These are phyloP conservation scores for Rhabdomys pumilio DNA, from an alignment of 2,797 vertebrate genomes.

Conservation along the genomic window DNA sequence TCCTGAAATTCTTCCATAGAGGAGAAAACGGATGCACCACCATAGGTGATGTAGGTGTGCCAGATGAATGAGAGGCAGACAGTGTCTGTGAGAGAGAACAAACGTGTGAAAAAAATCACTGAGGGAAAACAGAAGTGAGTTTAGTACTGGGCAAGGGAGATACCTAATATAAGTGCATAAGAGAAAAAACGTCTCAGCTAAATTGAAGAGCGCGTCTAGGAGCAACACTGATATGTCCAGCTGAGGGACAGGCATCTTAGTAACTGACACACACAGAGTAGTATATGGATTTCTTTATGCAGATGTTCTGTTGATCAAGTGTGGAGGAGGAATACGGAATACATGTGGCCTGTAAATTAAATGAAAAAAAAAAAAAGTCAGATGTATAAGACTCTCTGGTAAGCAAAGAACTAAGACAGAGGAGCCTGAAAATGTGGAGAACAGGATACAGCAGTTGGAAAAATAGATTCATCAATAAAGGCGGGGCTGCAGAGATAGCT, in stretches of 20 bases:
- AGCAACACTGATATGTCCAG: neutral
- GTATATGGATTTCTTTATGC: neutral
- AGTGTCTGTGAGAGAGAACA: slow-evolving; percentile 3
- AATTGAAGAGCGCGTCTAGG: neutral
- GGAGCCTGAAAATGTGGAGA: neutral
- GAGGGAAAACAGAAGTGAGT: neutral
- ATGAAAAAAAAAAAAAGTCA: neutral
- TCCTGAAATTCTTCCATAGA: neutral
- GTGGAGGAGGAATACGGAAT: neutral
- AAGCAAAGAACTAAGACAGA: neutral
- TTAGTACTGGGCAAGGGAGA: neutral
- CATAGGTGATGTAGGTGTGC: neutral
- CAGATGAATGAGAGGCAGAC: neutral
- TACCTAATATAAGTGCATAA: neutral
- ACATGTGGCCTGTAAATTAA: neutral
- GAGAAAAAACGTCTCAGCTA: neutral
- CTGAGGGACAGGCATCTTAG: neutral
- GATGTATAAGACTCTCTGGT: neutral
- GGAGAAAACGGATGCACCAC: neutral
- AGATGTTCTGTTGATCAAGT: neutral
- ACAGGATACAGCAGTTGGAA: neutral
- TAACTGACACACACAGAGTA: neutral
- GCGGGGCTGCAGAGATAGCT: neutral
- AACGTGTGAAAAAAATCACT: neutral
- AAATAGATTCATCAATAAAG: neutral